Evolutionary conservation across 2,113 vertebrate species (phyloP), one percentile per base, ranked within the genome.

Genomic region (Heterotilapia buettikoferi): DNA sequence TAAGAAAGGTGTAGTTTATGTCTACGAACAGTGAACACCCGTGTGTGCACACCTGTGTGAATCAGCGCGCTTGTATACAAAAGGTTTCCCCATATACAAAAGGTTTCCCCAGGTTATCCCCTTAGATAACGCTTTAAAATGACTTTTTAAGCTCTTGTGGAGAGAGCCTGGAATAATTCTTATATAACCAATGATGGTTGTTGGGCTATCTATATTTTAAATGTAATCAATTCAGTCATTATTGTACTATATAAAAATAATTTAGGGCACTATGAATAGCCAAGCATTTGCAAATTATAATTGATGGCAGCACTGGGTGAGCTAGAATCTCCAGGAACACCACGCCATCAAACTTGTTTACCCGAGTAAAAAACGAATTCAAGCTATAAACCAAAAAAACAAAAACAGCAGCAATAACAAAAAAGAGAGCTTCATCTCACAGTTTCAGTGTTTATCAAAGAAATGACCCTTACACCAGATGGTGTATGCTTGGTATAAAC

Each of bases 401-500:
- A 78, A 78, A 78, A 79, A 84, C 21, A 57, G 45, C 33, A 29
- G 18, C 19, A 33, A 63, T 18, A 40, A 86, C 80, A 79, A 57
- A 45, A 85, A 47, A 81, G 56, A 84, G 71, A 36, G 66, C 24
- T 53, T 52, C 40, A 78, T 40, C 47, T 82, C 63, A 84, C 36
- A 54, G 76, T 57, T 89, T 79, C 50, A n/a, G 14, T 78, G 43
- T 86, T 82, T 81, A 83, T 92, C 73, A 90, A 92, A 90, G 53
- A 81, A 89, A 90, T 85, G 57, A 80, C 83, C 89, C 56, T 38
- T 19, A 50, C 53, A 66, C 56, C 84, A 91, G 88, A 85, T 85
- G 90, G 68, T 73, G 73, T 61, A 24, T 78, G 71, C 84, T 83
- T 83, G 86, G 80, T 43, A 78, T 71, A 21, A 89, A 85, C 82